A percentile compares a stretch with the other conserved stretches of the same genome.
Evolutionary conservation across 2,888 invertebrate genomes (phyloP).

Genomic region (Hartigia nigra): DNA sequence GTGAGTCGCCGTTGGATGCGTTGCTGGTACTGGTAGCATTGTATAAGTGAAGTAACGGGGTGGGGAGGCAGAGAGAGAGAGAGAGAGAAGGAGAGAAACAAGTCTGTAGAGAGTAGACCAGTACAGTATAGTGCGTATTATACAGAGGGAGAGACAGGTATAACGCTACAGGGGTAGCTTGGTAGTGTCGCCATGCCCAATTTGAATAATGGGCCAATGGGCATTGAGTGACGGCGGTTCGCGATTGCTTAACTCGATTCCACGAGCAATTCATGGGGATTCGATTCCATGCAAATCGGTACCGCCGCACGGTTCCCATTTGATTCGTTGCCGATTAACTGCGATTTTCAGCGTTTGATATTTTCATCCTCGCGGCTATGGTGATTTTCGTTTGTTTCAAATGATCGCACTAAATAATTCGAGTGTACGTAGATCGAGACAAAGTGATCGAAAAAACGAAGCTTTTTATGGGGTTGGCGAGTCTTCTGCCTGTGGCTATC

Average conservation of each 20-base stretch:
- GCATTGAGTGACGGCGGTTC: slow-evolving; percentile 19
- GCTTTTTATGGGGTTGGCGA: not conserved
- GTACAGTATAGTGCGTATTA: not conserved
- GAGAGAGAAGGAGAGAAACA: not conserved
- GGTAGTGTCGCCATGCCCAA: slow-evolving; percentile 25
- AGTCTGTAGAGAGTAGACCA: not conserved
- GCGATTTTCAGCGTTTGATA: not conserved
- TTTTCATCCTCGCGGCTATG: not conserved
- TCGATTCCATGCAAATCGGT: slow-evolving; percentile 34
- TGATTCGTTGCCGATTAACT: not conserved
- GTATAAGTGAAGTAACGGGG: not conserved
- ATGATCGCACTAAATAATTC: not conserved
- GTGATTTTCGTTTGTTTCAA: not conserved
- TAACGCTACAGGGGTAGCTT: not conserved
- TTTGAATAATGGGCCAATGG: slow-evolving; percentile 29
- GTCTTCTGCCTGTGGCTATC: not conserved
- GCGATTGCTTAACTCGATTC: slow-evolving; percentile 37
- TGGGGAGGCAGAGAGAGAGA: not conserved
- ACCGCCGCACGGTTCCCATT: not conserved
- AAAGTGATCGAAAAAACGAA: not conserved
- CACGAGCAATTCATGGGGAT: slow-evolving; percentile 30
- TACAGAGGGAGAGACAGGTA: not conserved
- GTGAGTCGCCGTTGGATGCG: slow-evolving; percentile 12
- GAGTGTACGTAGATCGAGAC: not conserved
- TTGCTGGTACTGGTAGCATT: not conserved